Evolutionary conservation across 2,797 vertebrate species (phyloP).

Genomic region (Hemitrygon akajei): DNA sequence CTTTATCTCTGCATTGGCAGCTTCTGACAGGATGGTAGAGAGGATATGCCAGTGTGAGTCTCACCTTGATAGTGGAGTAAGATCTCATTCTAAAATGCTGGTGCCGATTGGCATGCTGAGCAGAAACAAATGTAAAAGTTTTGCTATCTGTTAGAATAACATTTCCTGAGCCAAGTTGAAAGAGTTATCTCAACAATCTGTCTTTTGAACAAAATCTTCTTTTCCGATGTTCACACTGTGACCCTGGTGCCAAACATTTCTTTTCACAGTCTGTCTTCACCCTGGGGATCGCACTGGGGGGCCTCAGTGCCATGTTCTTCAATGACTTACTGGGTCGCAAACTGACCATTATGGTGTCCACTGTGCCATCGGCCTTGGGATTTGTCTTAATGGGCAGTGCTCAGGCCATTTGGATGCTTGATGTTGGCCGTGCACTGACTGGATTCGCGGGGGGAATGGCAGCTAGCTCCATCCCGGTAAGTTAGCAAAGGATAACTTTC

Average conservation of each 20-base stretch:
- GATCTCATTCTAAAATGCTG: too few species aligned
- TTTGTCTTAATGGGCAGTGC: conserved; percentile 75
- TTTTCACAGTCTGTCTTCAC: conserved; percentile 71
- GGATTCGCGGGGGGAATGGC: conserved; percentile 81
- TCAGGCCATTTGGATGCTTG: conserved; percentile 70
- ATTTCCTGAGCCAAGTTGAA: neutral
- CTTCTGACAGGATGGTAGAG: too few species aligned
- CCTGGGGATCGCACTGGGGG: conserved; percentile 72
- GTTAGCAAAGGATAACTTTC: conserved; percentile 42
- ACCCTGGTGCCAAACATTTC: neutral
- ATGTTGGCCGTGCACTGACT: conserved; percentile 74
- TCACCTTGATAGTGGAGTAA: too few species aligned
- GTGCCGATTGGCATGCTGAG: neutral
- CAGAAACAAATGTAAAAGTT: neutral
- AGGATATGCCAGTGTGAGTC: too few species aligned
- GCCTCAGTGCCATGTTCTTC: conserved; percentile 80
- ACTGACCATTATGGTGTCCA: conserved; percentile 83
- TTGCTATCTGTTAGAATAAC: neutral
- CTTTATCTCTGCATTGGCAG: too few species aligned
- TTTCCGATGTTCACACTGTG: neutral
- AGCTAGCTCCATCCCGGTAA: conserved; percentile 83
- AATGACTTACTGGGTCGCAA: conserved; percentile 84
- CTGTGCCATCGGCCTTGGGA: conserved; percentile 66
- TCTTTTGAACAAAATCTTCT: neutral
- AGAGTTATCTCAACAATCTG: neutral